Conservation (phyloP, 2,888 invertebrate genomes). For the Muscina levida region DNA sequence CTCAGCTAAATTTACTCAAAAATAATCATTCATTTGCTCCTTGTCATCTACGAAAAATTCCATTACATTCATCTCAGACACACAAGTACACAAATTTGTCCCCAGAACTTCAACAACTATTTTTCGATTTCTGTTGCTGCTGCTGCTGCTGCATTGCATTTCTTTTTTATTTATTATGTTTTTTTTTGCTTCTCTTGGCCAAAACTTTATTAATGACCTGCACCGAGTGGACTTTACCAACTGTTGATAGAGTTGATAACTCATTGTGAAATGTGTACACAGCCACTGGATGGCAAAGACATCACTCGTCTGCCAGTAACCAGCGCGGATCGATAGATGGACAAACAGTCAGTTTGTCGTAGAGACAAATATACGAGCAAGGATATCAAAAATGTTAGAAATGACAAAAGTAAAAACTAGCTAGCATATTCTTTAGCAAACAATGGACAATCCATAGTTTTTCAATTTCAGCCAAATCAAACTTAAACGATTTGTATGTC, state of each 20-base stretch:
- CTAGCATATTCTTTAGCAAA: slow-evolving; percentile 1
- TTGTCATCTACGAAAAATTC: too few species aligned
- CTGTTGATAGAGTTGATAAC: slow-evolving; percentile 55
- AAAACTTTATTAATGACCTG: slow-evolving; percentile 60
- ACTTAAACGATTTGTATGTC: slow-evolving; percentile 62
- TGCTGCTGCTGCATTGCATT: too few species aligned
- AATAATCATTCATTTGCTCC: too few species aligned
- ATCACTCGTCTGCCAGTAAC: not conserved
- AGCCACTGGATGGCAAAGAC: not conserved
- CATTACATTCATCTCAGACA: not conserved
- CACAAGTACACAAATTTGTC: not conserved
- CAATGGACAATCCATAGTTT: slow-evolving; percentile 53
- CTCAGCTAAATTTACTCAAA: too few species aligned
- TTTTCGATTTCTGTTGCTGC: slow-evolving; percentile 17
- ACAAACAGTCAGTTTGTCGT: slow-evolving; percentile 38
- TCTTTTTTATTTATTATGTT: not conserved
- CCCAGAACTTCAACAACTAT: slow-evolving; percentile 28
- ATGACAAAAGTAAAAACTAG: not conserved
- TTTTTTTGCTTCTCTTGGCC: slow-evolving; percentile 12
- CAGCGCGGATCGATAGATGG: not conserved
- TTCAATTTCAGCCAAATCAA: slow-evolving; percentile 63
- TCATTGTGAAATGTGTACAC: slow-evolving; percentile 22
- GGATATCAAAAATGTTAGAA: slow-evolving; percentile 2
- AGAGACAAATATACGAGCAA: slow-evolving; percentile 1
- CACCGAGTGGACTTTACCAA: slow-evolving; percentile 54